A percentile compares a stretch with the other conserved stretches of the same genome.
These are phyloP conservation scores for Amphibalanus amphitrite DNA, from an alignment of 1,140 invertebrate species.

Conservation along the genomic window DNA sequence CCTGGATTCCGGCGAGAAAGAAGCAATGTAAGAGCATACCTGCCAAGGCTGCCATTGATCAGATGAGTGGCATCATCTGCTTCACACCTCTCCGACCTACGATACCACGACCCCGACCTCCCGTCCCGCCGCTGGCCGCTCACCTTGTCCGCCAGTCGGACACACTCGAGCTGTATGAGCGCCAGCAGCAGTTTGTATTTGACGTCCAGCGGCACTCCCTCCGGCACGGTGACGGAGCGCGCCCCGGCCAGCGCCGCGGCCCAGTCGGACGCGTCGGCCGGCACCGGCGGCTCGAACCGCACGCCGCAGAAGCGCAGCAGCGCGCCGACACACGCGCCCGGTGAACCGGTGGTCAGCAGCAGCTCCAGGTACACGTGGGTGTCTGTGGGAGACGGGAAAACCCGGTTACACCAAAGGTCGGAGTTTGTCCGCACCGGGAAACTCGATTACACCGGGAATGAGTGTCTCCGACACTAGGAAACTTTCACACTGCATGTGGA, in stretches of 20 bases:
- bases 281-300: neutral
- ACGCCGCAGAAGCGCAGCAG: neutral
- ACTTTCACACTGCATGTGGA: no score
- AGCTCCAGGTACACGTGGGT: conserved; percentile 71
- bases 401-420: no score
- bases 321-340: neutral
- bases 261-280: conserved; percentile 2
- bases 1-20: no score
- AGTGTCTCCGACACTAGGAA: no score
- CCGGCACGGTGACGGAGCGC: conserved; percentile 8
- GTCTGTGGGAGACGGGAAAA: conserved; percentile 33
- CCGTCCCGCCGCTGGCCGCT: no score
- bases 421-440: no score
- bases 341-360: conserved; percentile 40
- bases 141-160: conserved; percentile 33
- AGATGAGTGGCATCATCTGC: no score
- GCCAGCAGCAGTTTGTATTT: conserved; percentile 11
- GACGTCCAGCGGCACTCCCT: conserved; percentile 14
- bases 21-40: no score
- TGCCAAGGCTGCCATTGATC: no score
- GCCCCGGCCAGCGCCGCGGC: conserved; percentile 8
- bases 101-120: no score
- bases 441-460: no score
- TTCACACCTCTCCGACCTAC: no score
- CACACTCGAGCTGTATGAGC: conserved; percentile 21